Evolutionary conservation across 2,113 vertebrate genomes (phyloP), one percentile per base, ranked within the genome.

Genomic region (Podilymbus podiceps): DNA sequence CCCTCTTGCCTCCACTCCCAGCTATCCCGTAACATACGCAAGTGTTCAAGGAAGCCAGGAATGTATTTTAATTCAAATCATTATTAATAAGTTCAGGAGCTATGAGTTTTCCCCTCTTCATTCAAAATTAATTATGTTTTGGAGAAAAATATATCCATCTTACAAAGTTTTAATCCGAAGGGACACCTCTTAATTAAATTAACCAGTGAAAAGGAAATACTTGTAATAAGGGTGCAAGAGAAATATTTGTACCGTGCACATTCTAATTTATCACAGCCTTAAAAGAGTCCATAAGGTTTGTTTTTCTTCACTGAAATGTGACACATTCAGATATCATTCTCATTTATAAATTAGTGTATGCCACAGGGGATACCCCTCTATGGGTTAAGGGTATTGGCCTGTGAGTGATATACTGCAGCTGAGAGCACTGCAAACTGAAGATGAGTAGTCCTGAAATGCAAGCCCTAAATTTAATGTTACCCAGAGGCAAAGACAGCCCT

Each of bases 231-330:
- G 90, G 88, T 95, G 94, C 85, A 97, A 97, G 97, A 95, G 91
- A 98, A 98, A 98, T 97, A 96, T 60, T 81, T 89, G 89, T 72
- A 96, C 93, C 89, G 2, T 90, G 96, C 58, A 86, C 92, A 56
- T 81, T 95, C 93, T 97, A 97, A 98, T 98, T 98, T 97, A 97
- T 98, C 97, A 95, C 77, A 85, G 92, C 92, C 95, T 97, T 96
- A 76, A 96, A 98, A 93, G 90, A 83, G 81, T 96, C 96, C 89
- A 52, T 63, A 94, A 94, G 96, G 93, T 97, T 97, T 79, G 87
- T 97, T 96, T 97, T 97, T 79, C 94, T 97, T 98, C 85, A 82
- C 60, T 96, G 97, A 96, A 98, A 94, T 93, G 93, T 90, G 78
- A 93, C 72, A 27, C 63, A 76, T 92, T 97, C 96, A 97, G 90